Percentiles rank a stretch among this genome's conserved stretches.
phyloP scores from a whole-genome alignment of 2,888 invertebrate species.

The Villa cingulata region DNA sequence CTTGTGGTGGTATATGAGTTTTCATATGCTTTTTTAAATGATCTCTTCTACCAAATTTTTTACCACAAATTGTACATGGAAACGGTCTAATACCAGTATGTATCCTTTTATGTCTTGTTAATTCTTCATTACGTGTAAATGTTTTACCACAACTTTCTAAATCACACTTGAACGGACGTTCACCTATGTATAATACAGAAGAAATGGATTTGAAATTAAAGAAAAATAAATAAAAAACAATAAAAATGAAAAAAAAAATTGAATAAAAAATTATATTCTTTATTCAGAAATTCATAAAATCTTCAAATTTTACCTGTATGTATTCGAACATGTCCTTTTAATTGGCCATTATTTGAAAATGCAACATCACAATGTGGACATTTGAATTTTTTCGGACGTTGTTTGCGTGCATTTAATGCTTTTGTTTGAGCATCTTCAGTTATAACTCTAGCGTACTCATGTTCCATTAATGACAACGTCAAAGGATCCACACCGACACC shows the following conservation, averaged over 20 bases:
- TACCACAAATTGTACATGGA: slow-evolving; percentile 76
- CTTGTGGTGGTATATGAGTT: slow-evolving; percentile 57
- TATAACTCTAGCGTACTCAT: slow-evolving; percentile 54
- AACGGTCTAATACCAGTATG: slow-evolving; percentile 79
- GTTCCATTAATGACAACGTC: slow-evolving; percentile 44
- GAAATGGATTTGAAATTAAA: slow-evolving; percentile 5
- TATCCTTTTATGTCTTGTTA: slow-evolving; percentile 82
- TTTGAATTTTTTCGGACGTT: slow-evolving; percentile 80
- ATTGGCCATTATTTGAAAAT: slow-evolving; percentile 87
- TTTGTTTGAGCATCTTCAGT: slow-evolving; percentile 59
- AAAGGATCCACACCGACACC: slow-evolving; percentile 31
- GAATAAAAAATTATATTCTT: neutral
- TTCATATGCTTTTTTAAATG: slow-evolving; percentile 88
- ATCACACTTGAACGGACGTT: slow-evolving; percentile 78
- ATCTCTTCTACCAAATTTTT: slow-evolving; percentile 85
- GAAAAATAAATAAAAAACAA: neutral
- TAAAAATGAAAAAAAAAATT: neutral
- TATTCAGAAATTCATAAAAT: neutral
- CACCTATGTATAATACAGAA: slow-evolving; percentile 40
- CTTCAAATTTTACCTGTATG: slow-evolving; percentile 54
- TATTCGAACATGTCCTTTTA: slow-evolving; percentile 81
- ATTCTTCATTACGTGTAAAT: slow-evolving; percentile 82
- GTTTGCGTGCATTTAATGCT: slow-evolving; percentile 52
- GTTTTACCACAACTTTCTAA: slow-evolving; percentile 75
- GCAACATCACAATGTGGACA: slow-evolving; percentile 82